Evolutionary conservation across 2,888 invertebrate genomes (phyloP), one percentile per base, ranked within the genome.

Genomic region (Heliconius hortense): DNA sequence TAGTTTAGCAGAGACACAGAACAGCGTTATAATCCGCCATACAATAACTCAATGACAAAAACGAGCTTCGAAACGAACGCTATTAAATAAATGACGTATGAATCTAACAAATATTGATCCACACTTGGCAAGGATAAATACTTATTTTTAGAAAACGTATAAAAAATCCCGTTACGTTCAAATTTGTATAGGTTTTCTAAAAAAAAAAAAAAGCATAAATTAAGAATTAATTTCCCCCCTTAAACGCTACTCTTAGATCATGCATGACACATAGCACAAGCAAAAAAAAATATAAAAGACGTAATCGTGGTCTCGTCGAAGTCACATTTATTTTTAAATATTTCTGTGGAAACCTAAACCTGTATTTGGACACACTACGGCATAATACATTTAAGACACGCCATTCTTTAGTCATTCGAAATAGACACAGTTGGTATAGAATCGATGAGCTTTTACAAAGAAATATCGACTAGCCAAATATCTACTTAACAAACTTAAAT

Each of bases 281-380:
- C 24, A 26, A 24, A 26, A 11, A 60, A 26, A 60, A 26, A 60
- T 18, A 60, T 26, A 60, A 26, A 60, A 60, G n/a, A 59, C 59
- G 24, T 59, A n/a, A 59, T 2, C 59, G 60, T 26, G 7, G n/a
- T 60, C 13, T 15, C 15, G 60, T 60, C 13, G 26, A 60, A 60
- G 26, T 60, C 60, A 60, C 26, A 26, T 60, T 60, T 60, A 60
- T 60, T 60, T 60, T 60, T 60, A 60, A 26, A 26, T 11, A 60
- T 26, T 60, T 7, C 60, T 13, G 60, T 60, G 60, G 60, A 60
- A 60, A 60, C 60, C 28, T 60, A 59, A 59, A 59, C 59, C 24
- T 59, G 59, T 59, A n/a, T 11, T n/a, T 18, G 56, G 21, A 56
- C 24, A 26, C 1, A 60, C 24, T 5, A 26, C 26, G 26, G 26